phyloP scores from a whole-genome alignment of 2,113 vertebrate species.

The Emydocephalus ijimae region DNA sequence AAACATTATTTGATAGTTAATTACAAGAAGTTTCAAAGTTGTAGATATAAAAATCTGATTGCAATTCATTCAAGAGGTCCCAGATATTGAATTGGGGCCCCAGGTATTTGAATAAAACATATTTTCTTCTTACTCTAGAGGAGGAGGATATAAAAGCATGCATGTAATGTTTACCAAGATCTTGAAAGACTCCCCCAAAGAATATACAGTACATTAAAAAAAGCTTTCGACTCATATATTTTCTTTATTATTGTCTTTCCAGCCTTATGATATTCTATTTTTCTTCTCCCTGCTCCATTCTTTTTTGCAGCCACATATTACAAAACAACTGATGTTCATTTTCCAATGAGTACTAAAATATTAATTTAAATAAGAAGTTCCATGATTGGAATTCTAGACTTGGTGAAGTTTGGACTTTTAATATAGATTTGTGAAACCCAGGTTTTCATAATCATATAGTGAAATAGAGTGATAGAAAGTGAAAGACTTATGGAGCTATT shows the following conservation, averaged over 20 bases:
- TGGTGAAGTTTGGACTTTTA: background rate
- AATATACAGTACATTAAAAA: background rate
- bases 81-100: background rate
- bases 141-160: background rate
- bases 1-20: background rate
- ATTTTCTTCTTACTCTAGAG: background rate
- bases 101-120: background rate
- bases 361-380: background rate
- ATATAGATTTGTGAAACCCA: too few relatives aligned
- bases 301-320: background rate
- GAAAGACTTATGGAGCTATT: background rate
- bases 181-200: background rate
- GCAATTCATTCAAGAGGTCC: background rate
- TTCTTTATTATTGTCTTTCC: background rate
- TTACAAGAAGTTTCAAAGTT: background rate
- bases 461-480: background rate
- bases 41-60: background rate
- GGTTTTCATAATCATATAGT: background rate
- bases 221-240: background rate
- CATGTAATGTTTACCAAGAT: background rate
- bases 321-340: background rate
- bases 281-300: background rate
- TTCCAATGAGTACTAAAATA: background rate
- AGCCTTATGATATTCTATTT: background rate
- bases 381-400: background rate